phyloP scores from a whole-genome alignment of 1,140 invertebrate species.

The Drosophila bocqueti region DNA sequence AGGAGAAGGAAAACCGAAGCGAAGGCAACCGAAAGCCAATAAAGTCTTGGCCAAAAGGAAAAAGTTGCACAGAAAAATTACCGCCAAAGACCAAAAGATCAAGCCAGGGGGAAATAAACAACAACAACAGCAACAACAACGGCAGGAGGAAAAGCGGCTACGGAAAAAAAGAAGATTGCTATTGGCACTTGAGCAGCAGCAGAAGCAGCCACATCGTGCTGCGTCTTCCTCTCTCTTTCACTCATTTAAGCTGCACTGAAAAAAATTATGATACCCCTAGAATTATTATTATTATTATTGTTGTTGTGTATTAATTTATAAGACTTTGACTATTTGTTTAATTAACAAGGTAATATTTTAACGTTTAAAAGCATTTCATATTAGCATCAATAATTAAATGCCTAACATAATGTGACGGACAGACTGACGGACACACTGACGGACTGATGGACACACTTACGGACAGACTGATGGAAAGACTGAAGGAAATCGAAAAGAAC shows the following conservation, averaged over 20 bases:
- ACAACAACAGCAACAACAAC: slow-evolving; percentile 59
- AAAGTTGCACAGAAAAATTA: slow-evolving; percentile 77
- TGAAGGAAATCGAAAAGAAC: neutral
- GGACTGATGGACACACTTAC: neutral
- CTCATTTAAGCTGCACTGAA: slow-evolving; percentile 43
- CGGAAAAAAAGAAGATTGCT: slow-evolving; percentile 67
- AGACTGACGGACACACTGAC: neutral
- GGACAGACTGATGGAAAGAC: neutral
- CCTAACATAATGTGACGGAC: neutral
- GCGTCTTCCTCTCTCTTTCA: slow-evolving; percentile 48
- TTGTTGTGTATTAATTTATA: too few species aligned
- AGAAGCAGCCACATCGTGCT: slow-evolving; percentile 65
- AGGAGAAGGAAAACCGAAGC: slow-evolving; percentile 50
- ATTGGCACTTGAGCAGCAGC: slow-evolving; percentile 72
- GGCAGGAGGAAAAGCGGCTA: slow-evolving; percentile 58
- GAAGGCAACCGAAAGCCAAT: slow-evolving; percentile 61
- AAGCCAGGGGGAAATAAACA: slow-evolving; percentile 79
- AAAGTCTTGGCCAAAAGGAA: slow-evolving; percentile 61
- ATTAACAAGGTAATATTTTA: neutral
- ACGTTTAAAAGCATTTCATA: too few species aligned
- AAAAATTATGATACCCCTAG: neutral
- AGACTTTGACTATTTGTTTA: neutral
- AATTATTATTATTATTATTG: too few species aligned
- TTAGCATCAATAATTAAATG: neutral
- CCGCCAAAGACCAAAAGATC: slow-evolving; percentile 83